Percentiles rank a stretch among this genome's conserved stretches.
phyloP scores from a whole-genome alignment of 1,140 invertebrate genomes.

The Dreissena rostriformis region DNA sequence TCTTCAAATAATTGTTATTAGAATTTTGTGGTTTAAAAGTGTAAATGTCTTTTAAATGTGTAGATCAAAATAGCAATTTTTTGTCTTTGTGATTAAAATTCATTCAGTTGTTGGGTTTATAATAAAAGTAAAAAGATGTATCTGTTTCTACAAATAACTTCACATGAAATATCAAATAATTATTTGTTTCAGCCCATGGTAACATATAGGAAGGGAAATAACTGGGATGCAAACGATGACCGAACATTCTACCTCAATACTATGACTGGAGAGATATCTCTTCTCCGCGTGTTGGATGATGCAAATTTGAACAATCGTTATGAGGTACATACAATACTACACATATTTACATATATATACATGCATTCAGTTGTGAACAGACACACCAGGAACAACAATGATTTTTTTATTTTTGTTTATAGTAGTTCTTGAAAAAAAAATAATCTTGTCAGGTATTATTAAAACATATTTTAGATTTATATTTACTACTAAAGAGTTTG shows the following conservation, averaged over 20 bases:
- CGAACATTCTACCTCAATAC: slow-evolving; percentile 29
- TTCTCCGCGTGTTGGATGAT: slow-evolving; percentile 1
- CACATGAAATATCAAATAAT: neutral
- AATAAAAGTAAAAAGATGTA: too few species aligned
- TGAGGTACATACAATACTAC: neutral
- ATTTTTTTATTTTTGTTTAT: too few species aligned
- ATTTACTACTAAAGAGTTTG: neutral
- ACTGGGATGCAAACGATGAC: slow-evolving; percentile 32
- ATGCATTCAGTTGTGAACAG: too few species aligned
- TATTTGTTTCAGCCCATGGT: slow-evolving; percentile 25
- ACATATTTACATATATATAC: too few species aligned
- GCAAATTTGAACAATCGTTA: slow-evolving; percentile 1
- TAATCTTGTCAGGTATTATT: neutral
- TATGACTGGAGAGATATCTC: slow-evolving; percentile 18
- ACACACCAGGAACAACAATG: too few species aligned
- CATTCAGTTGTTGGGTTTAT: too few species aligned
- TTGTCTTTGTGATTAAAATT: too few species aligned
- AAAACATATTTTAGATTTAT: neutral
- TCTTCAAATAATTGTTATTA: neutral
- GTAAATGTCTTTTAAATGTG: too few species aligned
- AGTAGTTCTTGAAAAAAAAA: neutral
- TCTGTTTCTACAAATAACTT: neutral
- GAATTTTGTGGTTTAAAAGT: neutral
- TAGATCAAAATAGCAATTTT: too few species aligned
- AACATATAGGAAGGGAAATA: slow-evolving; percentile 1